Evolutionary conservation across 2,797 vertebrate genomes (phyloP).

Genomic region (Acanthis flammea): DNA sequence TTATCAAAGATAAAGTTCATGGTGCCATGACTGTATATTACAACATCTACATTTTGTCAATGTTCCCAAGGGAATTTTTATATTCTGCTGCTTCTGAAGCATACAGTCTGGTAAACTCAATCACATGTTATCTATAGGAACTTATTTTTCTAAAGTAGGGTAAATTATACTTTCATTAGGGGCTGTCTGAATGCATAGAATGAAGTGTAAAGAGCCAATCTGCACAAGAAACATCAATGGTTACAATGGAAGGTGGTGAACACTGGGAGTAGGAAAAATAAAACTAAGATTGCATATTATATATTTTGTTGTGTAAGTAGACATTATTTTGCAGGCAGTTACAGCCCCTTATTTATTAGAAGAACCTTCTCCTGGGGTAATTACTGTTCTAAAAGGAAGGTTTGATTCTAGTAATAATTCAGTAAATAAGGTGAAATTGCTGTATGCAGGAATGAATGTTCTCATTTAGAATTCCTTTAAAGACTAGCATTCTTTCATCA

Average conservation of each 20-base stretch:
- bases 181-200: not conserved
- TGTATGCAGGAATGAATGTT: not conserved
- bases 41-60: rapidly evolving
- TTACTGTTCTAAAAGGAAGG: not conserved
- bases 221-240: not conserved
- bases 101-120: not conserved
- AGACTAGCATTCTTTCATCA: slow-evolving; percentile 20
- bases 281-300: not conserved
- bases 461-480: slow-evolving; percentile 46
- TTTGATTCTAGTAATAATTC: not conserved
- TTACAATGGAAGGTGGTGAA: not conserved
- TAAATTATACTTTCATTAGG: not conserved
- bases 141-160: not conserved
- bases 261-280: not conserved
- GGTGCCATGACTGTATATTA: rapidly evolving
- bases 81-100: not conserved
- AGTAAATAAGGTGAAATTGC: slow-evolving; percentile 28
- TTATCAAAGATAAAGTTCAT: not conserved
- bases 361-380: not conserved
- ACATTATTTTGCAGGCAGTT: not conserved
- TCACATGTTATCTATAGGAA: not conserved
- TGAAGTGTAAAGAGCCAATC: not conserved
- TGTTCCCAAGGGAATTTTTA: rapidly evolving
- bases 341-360: not conserved
- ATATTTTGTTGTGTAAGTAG: not conserved